Evolutionary conservation across 2,888 invertebrate genomes (phyloP), one percentile per base, ranked within the genome.

Genomic region (Yponomeuta evonymella): DNA sequence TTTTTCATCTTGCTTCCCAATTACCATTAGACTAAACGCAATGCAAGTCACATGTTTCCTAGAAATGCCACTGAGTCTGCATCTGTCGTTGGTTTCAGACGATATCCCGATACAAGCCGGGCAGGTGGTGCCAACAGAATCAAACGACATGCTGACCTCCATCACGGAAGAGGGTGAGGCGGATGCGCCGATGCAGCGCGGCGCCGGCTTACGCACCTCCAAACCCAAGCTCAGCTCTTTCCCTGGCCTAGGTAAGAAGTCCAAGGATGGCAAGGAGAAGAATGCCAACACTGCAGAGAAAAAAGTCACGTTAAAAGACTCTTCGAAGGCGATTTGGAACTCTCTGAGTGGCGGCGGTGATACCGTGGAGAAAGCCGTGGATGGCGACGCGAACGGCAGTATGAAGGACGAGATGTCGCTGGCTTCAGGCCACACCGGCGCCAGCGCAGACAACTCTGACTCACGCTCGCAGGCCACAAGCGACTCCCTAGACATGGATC

Each of bases 71-170:
- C 36, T 36, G 43, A 8, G 43, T 8, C 51, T 51, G 1, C 1
- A 58, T 58, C 2, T 58, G 15, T 58, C 51, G 15, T 76, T 80
- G 77, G 81, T 91, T 93, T 71, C 93, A 97, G 97, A 97, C 93
- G 97, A 97, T 88, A 97, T 97, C 89, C 97, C 97, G 68, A 97
- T 97, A 79, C 97, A 97, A 93, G 94, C 94, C 69, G 94, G 94
- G 12, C 95, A 95, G 80, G 94, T 93, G 68, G 93, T 94, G 72
- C 89, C 93, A 11, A 85, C 88, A 6, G 95, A 95, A 71, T 91
- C 92, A 2, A 92, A 92, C 66, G 93, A 93, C 73, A 88, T 94
- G 78, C 87, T 96, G 62, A 93, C 95, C 67, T 94, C 95, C 0
- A 96, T 96, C 76, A 94, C 94, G 1, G 96, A 96, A 80, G 96